Conservation (phyloP, 2,888 invertebrate species). For the Sericinus montela region DNA sequence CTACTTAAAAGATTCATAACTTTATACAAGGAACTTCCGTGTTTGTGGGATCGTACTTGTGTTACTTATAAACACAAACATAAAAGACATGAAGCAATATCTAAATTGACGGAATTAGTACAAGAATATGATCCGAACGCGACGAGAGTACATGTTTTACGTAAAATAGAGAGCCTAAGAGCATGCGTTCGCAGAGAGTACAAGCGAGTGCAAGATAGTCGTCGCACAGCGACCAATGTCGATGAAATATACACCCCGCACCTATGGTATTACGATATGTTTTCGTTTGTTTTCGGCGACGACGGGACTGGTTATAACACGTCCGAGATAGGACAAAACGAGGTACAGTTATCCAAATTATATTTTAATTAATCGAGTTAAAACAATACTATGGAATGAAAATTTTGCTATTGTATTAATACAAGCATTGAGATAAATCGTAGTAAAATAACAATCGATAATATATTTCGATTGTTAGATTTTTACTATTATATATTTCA, state of each 20-base stretch:
- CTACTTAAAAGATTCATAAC: conserved; percentile 51
- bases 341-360: not conserved
- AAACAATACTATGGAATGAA: too few relatives aligned
- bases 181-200: conserved; percentile 62
- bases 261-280: conserved; percentile 59
- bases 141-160: conserved; percentile 58
- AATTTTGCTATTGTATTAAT: too few relatives aligned
- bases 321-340: conserved; percentile 10
- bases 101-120: conserved; percentile 52
- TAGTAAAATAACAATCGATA: too few relatives aligned
- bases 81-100: conserved; percentile 52
- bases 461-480: too few relatives aligned
- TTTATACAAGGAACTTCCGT: conserved; percentile 50
- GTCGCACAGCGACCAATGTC: conserved; percentile 33
- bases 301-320: conserved; percentile 28
- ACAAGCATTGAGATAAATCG: too few relatives aligned
- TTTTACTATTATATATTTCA: too few relatives aligned
- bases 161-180: conserved; percentile 66
- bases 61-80: conserved; percentile 50
- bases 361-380: too few relatives aligned
- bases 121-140: conserved; percentile 56
- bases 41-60: conserved; percentile 54
- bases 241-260: conserved; percentile 53
- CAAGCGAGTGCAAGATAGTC: conserved; percentile 50
- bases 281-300: conserved; percentile 51